Percentiles rank a stretch among this genome's conserved stretches.
These are phyloP conservation scores for Willisornis vidua DNA, from an alignment of 2,113 vertebrate species.

Conservation along the genomic window DNA sequence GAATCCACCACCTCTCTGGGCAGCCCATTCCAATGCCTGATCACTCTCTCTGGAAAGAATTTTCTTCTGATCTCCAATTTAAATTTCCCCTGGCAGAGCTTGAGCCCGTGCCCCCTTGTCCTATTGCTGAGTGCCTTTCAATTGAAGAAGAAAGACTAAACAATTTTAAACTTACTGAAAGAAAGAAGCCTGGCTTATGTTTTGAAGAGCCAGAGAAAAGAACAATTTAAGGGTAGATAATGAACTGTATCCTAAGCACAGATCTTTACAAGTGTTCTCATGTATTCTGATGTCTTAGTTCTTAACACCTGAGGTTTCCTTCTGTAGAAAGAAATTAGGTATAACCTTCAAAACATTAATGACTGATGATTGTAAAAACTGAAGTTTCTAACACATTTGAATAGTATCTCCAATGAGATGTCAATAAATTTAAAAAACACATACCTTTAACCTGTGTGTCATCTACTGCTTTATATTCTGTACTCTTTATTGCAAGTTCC, in stretches of 20 bases:
- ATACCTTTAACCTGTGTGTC: conserved; percentile 90
- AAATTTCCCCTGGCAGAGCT: no score
- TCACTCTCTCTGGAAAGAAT: no score
- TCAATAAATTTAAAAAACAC: not conserved
- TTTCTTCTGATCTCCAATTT: no score
- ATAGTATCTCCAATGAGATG: not conserved
- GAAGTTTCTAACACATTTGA: not conserved
- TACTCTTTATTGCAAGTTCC: conserved; percentile 96
- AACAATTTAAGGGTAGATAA: not conserved
- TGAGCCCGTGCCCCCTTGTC: no score
- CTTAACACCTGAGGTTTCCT: not conserved
- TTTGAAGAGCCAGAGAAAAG: not conserved
- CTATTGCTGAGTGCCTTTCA: not conserved
- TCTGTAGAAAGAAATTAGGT: not conserved
- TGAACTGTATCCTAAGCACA: not conserved
- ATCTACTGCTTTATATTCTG: conserved; percentile 96
- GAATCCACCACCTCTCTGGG: no score
- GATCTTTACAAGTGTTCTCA: not conserved
- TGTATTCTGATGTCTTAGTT: not conserved
- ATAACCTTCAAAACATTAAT: not conserved
- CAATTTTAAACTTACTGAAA: not conserved
- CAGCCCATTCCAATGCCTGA: no score
- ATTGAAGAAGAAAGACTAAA: not conserved
- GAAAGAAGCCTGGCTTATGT: not conserved
- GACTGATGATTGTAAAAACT: not conserved